Base-by-base conservation (phyloP, 2,797 vertebrate species). In the Leuciscus waleckii region DNA sequence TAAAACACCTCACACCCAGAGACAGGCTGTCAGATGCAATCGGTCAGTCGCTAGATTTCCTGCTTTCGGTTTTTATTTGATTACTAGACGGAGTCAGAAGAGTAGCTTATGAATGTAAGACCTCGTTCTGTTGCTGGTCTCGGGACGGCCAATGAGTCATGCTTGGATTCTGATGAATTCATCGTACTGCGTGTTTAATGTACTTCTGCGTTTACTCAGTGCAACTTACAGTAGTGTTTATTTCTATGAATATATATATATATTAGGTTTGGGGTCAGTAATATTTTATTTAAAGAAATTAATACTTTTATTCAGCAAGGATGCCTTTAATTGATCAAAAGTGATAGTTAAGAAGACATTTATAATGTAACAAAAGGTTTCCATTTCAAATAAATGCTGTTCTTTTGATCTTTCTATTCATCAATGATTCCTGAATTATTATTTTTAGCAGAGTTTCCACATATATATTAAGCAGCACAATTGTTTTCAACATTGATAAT, bases 11-110 rank as follows among this genome's bases (percentile, higher is more conserved):
- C 82, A 39, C 49, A 85, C 41, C 39, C 5, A 81, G 8, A 86
- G 67, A 83, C 74, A 68, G 43, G 82, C 58, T 78, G 65, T 83
- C 75, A 79, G 81, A 79, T 58, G 37, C 75, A 56, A 85, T 81
- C 49, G 7, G 32, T 69, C 77, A 79, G 56, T 19, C 2, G 21
- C 21, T 63, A 29, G n/a, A 41, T 46, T 82, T 23, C 9, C 10
- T 35, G 61, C 61, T 29, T 65, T 65, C 63, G 8, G 16, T 71
- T 81, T 54, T 81, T 35, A 81, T 71, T 43, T 82, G 54, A 43
- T 82, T 58, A 32, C n/a, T 43, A 19, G 1, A 61, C 4, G 26
- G 68, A 43, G 51, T 58, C 37, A 14, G 39, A 73, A 56, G 70
- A 29, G 2, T 1, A 16, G 51, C 32, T 70, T 70, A 70, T 70